Evolutionary conservation across 1,140 invertebrate species (phyloP).

Genomic region (Drosophila pandora): DNA sequence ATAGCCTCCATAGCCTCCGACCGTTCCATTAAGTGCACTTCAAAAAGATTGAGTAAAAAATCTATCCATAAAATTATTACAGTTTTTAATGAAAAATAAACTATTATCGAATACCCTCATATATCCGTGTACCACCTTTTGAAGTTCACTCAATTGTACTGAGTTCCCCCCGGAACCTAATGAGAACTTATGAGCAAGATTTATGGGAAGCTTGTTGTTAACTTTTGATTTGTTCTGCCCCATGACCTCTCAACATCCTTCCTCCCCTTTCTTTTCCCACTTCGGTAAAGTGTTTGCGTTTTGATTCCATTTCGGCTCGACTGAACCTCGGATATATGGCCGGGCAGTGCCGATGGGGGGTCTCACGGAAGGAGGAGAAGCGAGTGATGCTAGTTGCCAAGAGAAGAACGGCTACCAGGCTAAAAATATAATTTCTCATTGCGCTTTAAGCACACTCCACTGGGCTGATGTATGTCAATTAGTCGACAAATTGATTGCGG

Average conservation of each 20-base stretch:
- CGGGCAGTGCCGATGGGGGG: neutral
- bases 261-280: conserved; percentile 15
- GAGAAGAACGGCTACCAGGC: conserved; percentile 21
- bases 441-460: conserved; percentile 63
- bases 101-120: conserved; percentile 1
- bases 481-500: conserved; percentile 73
- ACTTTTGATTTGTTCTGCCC: conserved; percentile 30
- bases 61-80: no score
- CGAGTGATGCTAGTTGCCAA: neutral
- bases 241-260: conserved; percentile 10
- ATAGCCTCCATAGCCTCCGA: conserved; percentile 15
- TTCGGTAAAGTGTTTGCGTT: conserved; percentile 58
- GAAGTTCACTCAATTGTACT: conserved; percentile 25
- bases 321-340: conserved; percentile 6
- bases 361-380: neutral
- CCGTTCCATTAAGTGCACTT: conserved; percentile 9
- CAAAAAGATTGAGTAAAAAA: neutral
- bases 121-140: neutral
- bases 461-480: conserved; percentile 73
- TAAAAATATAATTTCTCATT: conserved; percentile 69
- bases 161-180: conserved; percentile 3
- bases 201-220: conserved; percentile 33
- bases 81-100: neutral
- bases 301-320: conserved; percentile 27
- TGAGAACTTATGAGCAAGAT: conserved; percentile 25